Evolutionary conservation across 2,888 invertebrate genomes (phyloP), one percentile per base, ranked within the genome.

Genomic region (Drosophila yooni): DNA sequence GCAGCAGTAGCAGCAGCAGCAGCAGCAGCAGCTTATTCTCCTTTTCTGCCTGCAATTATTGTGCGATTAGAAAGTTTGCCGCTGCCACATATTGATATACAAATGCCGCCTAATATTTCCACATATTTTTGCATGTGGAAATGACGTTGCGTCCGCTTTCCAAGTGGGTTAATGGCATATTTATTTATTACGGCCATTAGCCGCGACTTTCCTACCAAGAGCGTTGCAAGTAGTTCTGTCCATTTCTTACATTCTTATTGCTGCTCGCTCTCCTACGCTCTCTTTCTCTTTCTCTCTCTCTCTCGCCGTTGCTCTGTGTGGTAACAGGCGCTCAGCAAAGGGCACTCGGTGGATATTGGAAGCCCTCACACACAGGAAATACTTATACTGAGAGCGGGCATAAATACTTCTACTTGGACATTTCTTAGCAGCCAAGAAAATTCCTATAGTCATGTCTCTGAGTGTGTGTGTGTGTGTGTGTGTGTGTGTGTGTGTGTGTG

Each of bases 11-110:
- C 72, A 8, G 48, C 33, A 21, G 66, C 57, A 29, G 61, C 72
- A 8, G 48, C 29, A 29, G 51, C 34, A 3, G 25, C 54, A 64
- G 15, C 76, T 73, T 79, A 71, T 76, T 83, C 70, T 71, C 65
- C 73, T 64, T 68, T 27, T 27, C 53, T 64, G 60, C 48, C 76
- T 60, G 83, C 88, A 90, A 90, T 91, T 91, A 89, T 82, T 79
- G 74, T 78, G 88, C 90, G 90, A 91, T 91, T 91, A 91, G 91
- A 91, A 91, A 91, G 91, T 90, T 82, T 83, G 54, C 58, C 70
- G 70, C 66, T 72, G 75, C 60, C 33, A 65, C 65, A 74, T 68
- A 86, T 84, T 82, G 80, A 82, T 82, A 85, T 74, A 74, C 80
- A 82, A 82, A 78, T 73, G 74, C 74, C 75, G 73, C 64, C 83